Evolutionary conservation across 2,888 invertebrate genomes (phyloP), one percentile per base, ranked within the genome.

Genomic region (Hypolimnas misippus): DNA sequence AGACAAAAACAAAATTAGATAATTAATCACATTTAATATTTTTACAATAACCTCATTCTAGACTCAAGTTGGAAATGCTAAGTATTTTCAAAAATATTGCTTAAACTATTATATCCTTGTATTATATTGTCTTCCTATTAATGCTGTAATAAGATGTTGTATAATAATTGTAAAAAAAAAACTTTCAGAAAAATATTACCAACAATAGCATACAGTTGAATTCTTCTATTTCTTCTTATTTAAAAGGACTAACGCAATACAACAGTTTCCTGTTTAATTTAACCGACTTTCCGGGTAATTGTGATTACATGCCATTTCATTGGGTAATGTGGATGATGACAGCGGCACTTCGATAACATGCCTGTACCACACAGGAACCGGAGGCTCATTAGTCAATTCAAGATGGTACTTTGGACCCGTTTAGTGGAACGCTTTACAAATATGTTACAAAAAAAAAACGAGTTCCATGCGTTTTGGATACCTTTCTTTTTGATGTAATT

Each of bases 341-440:
- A 81, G 71, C 78, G 81, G 79, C 75, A 73, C 82, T 79, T 84
- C 88, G 84, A 87, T 84, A 81, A 82, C 78, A 74, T 78, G 74
- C 78, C 73, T 71, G 76, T 74, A 77, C 74, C 73, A 75, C 76
- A 78, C 87, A 83, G 89, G 87, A 89, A 89, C 87, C 76, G 71
- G 75, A 66, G 76, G 66, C 73, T 80, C 80, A 89, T 90, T 90
- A 87, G 85, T 87, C 89, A 90, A 90, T 90, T 88, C 78, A 81
- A 76, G 72, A 71, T 70, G 70, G 82, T 79, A 87, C 86, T 87
- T 86, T 83, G 82, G 76, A 84, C 85, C 65, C 69, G 70, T 73
- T 70, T 60, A 50, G 63, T 62, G 62, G 58, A 70, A 69, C 67
- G 66, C 68, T 68, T 63, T 67, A 66, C 69, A 73, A 72, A 71